These are phyloP conservation scores for Tragelaphus buxtoni DNA, from an alignment of 2,113 vertebrate species.

Conservation along the genomic window DNA sequence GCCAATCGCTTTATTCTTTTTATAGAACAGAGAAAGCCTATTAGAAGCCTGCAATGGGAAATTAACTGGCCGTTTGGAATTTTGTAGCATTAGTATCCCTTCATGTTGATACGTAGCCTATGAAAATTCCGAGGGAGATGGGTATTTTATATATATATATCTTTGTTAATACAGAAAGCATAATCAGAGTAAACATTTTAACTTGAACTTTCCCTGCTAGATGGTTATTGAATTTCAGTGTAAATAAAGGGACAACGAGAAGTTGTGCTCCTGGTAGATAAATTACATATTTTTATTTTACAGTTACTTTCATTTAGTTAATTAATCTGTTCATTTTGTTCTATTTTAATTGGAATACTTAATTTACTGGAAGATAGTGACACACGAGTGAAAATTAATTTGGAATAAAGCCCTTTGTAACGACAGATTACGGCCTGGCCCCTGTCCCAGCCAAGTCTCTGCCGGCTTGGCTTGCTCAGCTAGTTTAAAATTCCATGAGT, in stretches of 20 bases:
- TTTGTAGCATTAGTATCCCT: neutral
- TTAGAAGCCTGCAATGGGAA: neutral
- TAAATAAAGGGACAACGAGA: neutral
- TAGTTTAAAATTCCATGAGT: conserved; percentile 19
- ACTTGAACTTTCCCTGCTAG: neutral
- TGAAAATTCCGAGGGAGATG: neutral
- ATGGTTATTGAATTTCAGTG: neutral
- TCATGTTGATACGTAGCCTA: neutral
- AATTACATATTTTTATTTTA: neutral
- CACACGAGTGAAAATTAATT: neutral
- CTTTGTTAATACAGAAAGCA: neutral
- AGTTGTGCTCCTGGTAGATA: neutral
- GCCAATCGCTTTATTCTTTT: neutral
- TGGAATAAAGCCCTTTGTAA: conserved; percentile 11
- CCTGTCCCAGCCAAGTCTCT: neutral
- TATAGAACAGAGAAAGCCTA: neutral
- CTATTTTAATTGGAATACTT: neutral
- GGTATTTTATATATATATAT: neutral
- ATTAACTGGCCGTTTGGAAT: neutral
- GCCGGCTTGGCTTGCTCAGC: neutral
- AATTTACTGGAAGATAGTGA: neutral
- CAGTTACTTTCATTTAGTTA: neutral
- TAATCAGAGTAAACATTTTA: neutral
- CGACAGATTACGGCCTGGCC: neutral
- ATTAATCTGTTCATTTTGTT: neutral